Conservation (phyloP, 2,797 vertebrate genomes). For the Rhyacichthys aspro region DNA sequence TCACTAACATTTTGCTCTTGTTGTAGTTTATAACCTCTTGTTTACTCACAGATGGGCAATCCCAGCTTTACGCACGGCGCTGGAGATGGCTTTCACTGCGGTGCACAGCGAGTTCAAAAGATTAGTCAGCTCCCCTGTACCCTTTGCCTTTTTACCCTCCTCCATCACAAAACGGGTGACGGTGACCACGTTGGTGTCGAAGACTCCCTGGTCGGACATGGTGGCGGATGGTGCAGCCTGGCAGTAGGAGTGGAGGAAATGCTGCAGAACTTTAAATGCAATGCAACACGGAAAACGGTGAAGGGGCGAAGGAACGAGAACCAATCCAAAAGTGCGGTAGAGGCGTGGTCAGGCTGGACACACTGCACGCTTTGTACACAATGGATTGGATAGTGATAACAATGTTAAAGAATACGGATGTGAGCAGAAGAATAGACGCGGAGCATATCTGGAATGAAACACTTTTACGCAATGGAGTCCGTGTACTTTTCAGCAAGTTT, state of each 20-base stretch:
- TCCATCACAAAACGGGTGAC: slow-evolving; percentile 93
- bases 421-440: slow-evolving; percentile 52
- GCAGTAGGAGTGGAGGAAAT: slow-evolving; percentile 16
- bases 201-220: slow-evolving; percentile 87
- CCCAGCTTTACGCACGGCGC: slow-evolving; percentile 93
- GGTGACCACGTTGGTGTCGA: slow-evolving; percentile 93
- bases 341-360: slow-evolving; percentile 52
- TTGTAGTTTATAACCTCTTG: no score
- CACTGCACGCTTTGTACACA: slow-evolving; percentile 33
- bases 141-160: slow-evolving; percentile 86
- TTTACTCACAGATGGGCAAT: slow-evolving; percentile 93
- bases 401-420: slow-evolving; percentile 22
- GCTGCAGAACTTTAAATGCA: slow-evolving; percentile 47
- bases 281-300: slow-evolving; percentile 60
- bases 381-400: slow-evolving; percentile 34
- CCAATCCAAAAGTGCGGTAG: slow-evolving; percentile 45
- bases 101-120: slow-evolving; percentile 91
- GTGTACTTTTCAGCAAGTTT: slow-evolving; percentile 19
- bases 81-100: slow-evolving; percentile 92
- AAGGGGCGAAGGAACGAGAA: slow-evolving; percentile 9
- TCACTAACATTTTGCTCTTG: background rate
- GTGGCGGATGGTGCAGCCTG: slow-evolving; percentile 9
- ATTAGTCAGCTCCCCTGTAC: slow-evolving; percentile 91
- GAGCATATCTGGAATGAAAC: slow-evolving; percentile 5
- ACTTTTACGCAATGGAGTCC: slow-evolving; percentile 13